Conservation (phyloP, 2,888 invertebrate genomes). For the Schrankia costaestrigalis region DNA sequence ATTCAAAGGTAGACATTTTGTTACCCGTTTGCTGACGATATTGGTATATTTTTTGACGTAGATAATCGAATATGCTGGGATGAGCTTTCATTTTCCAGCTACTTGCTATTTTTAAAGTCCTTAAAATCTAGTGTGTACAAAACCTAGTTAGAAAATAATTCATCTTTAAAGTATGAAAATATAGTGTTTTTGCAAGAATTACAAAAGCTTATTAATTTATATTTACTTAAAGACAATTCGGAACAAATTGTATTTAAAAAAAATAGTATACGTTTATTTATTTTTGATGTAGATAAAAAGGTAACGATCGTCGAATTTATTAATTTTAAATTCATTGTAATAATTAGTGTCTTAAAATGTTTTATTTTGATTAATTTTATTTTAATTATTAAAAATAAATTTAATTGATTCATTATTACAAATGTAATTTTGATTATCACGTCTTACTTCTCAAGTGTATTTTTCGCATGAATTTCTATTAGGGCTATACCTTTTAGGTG, state of each 20-base stretch:
- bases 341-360: constrained; percentile 17
- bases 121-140: constrained; percentile 16
- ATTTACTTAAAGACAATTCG: too few relatives aligned
- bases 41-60: too few relatives aligned
- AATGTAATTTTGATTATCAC: constrained; percentile 16
- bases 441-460: too few relatives aligned
- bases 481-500: too few relatives aligned
- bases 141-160: constrained; percentile 10
- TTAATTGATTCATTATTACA: constrained; percentile 31
- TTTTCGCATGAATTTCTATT: too few relatives aligned
- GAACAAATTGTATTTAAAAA: constrained; percentile 16
- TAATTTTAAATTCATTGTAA: constrained; percentile 37
- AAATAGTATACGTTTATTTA: constrained; percentile 12
- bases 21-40: too few relatives aligned
- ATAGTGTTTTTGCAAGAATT: constrained; percentile 12
- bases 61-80: too few relatives aligned
- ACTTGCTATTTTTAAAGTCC: too few relatives aligned
- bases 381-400: constrained; percentile 47
- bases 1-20: too few relatives aligned
- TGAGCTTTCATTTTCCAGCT: too few relatives aligned
- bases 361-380: constrained; percentile 37
- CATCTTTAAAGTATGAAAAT: constrained; percentile 1
- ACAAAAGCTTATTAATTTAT: constrained; percentile 17
- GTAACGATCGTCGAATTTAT: constrained; percentile 50
- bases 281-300: constrained; percentile 37